phyloP scores from a whole-genome alignment of 2,797 vertebrate genomes.

The Pseudochirops cupreus region DNA sequence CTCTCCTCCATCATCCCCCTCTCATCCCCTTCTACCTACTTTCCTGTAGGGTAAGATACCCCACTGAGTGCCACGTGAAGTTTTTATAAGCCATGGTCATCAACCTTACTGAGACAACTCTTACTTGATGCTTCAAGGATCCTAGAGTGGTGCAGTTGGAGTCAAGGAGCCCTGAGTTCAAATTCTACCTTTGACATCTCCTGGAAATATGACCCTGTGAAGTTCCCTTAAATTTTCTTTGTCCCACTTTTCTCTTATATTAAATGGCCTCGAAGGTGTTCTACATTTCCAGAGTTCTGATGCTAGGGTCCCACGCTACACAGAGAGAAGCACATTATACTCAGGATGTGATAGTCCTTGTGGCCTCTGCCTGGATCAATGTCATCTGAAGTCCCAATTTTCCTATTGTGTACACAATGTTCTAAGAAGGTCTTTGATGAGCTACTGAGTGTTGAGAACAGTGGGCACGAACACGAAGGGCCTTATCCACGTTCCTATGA shows the following conservation, averaged over 20 bases:
- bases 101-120: too few species aligned
- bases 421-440: neutral
- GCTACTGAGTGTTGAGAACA: neutral
- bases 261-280: neutral
- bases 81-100: too few species aligned
- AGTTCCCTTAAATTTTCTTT: neutral
- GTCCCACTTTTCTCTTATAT: neutral
- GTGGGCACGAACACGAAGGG: neutral
- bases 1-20: too few species aligned
- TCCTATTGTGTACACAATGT: neutral
- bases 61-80: too few species aligned
- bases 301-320: neutral
- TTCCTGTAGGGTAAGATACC: too few species aligned
- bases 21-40: too few species aligned
- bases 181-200: neutral
- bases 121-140: too few species aligned
- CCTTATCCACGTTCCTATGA: neutral
- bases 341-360: neutral
- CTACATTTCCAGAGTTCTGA: neutral
- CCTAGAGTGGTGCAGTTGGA: neutral
- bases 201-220: neutral
- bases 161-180: neutral
- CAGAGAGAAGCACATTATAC: neutral
- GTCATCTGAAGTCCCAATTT: neutral
- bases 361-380: neutral